Evolutionary conservation across 2,113 vertebrate species (phyloP).

Genomic region (Equus quagga): DNA sequence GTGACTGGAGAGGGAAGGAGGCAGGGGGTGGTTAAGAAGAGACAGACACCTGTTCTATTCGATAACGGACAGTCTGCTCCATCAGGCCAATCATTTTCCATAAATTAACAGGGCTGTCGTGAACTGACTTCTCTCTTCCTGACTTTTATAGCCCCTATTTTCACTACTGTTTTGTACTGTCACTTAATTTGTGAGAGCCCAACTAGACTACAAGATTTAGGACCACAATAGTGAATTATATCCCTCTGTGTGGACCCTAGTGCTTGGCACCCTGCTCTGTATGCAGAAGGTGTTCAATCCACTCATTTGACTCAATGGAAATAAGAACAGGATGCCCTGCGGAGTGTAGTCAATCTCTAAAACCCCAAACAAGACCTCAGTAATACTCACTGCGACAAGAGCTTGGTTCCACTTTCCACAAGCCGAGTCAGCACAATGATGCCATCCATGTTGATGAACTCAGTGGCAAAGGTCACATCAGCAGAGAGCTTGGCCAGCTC

Average conservation of each 20-base stretch:
- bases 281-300: background rate
- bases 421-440: slow-evolving; percentile 95
- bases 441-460: slow-evolving; percentile 99
- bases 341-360: fast-evolving
- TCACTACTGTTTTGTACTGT: background rate
- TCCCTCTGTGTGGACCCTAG: background rate
- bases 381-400: slow-evolving; percentile 89
- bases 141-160: background rate
- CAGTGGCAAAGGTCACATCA: slow-evolving; percentile 96
- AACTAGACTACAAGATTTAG: background rate
- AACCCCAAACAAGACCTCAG: background rate
- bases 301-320: background rate
- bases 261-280: background rate
- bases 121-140: background rate
- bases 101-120: background rate
- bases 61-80: background rate
- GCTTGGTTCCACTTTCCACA: slow-evolving; percentile 97
- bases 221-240: background rate
- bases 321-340: background rate
- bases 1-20: background rate
- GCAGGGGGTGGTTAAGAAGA: background rate
- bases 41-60: background rate
- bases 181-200: background rate
- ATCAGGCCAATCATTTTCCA: background rate
- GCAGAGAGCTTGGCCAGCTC: slow-evolving; percentile 98